phyloP scores from a whole-genome alignment of 64 coral and sea anemone genomes.

The Trachythela sp. region DNA sequence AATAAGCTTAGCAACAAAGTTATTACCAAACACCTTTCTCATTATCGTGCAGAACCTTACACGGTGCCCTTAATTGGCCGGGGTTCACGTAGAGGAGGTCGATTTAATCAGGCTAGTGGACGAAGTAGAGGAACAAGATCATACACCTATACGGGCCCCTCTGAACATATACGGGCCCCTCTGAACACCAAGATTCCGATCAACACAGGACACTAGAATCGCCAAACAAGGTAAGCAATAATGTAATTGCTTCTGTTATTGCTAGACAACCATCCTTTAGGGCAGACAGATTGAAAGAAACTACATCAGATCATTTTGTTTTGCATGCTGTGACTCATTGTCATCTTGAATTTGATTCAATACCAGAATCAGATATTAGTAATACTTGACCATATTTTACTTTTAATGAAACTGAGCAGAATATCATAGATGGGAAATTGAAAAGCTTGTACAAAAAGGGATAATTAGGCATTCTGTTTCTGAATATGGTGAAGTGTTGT shows the following conservation, averaged over 20 bases:
- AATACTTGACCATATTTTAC: constrained; percentile 10
- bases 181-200: neutral
- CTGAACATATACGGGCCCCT: neutral
- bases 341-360: constrained; percentile 48
- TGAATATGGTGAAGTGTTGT: constrained; percentile 43
- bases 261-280: neutral
- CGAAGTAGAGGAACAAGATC: neutral
- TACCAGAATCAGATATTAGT: constrained; percentile 30
- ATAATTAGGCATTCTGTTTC: constrained; percentile 32
- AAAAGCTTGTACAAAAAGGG: constrained; percentile 42
- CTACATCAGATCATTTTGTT: constrained; percentile 57
- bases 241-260: neutral
- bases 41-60: neutral
- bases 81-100: neutral
- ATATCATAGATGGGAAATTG: constrained; percentile 45
- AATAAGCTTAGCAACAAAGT: constrained; percentile 10
- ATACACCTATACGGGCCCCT: neutral
- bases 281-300: neutral
- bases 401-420: constrained; percentile 33
- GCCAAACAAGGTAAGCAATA: neutral
- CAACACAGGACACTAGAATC: neutral
- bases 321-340: constrained; percentile 53
- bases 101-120: neutral
- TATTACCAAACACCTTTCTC: neutral
- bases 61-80: neutral